Evolutionary conservation across 2,113 vertebrate genomes (phyloP).

Genomic region (Smithornis capensis): DNA sequence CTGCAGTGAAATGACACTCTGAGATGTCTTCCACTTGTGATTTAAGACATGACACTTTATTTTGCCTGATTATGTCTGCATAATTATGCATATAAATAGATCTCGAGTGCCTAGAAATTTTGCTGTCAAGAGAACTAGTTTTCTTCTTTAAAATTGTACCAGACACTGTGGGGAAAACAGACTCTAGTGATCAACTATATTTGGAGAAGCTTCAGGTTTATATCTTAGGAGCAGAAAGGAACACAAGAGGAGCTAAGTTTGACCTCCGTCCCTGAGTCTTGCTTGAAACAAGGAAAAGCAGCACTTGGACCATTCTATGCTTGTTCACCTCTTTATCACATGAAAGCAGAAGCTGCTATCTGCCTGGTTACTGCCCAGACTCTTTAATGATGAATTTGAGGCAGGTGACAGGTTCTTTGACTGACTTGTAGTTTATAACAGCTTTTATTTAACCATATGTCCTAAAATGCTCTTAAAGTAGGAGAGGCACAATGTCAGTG

Average conservation of each 20-base stretch:
- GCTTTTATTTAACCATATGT: background rate
- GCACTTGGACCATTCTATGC: background rate
- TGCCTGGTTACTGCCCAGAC: background rate
- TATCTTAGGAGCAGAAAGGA: background rate
- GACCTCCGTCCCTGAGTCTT: background rate
- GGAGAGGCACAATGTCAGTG: background rate
- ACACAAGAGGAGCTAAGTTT: background rate
- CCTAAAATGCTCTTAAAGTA: background rate
- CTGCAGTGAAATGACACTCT: background rate
- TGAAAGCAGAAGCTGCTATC: background rate
- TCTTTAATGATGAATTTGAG: background rate
- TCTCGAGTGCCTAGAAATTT: background rate
- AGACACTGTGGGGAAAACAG: background rate
- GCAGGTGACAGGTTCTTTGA: background rate
- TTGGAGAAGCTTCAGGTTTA: background rate
- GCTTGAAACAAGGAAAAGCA: background rate
- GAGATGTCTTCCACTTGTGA: background rate
- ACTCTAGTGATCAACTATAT: background rate
- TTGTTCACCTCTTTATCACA: background rate
- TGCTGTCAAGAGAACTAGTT: background rate
- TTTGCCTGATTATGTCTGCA: background rate
- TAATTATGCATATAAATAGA: background rate
- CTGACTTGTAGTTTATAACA: background rate
- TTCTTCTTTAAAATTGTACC: background rate
- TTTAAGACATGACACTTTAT: conserved; percentile 9